Base-by-base conservation (phyloP, 2,797 vertebrate species). In the Cyprinodon diabolis region DNA sequence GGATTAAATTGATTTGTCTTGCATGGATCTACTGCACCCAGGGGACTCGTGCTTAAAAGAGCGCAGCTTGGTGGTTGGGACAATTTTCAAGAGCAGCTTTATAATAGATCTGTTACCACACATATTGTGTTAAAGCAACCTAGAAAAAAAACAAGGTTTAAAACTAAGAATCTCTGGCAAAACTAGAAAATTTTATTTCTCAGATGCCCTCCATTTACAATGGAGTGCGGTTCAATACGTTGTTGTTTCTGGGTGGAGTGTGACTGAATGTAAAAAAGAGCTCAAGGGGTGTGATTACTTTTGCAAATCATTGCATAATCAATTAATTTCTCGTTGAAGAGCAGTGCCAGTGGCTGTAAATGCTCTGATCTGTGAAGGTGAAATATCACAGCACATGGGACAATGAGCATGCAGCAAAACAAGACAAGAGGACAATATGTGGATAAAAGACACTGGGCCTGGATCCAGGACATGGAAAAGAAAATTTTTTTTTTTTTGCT, bases 371-470 rank as follows among this genome's bases (percentile, higher is more conserved):
- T 62, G 66, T 37, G 5, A 67, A 63, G 23, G 30, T 72, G 75
- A 71, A 74, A 10, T 66, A 49, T 45, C 62, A 65, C 49, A 51
- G 5, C 4, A 19, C 14, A 17, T 51, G 49, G 14, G 4, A 65
- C 40, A 40, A 62, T 8, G 23, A 47, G 43, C 19, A 54, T 35
- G 68, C 54, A 52, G 52, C 11, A 57, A 66, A 37, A 71, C 25
- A 15, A 10, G 55, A 71, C 76, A 81, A 47, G n/a, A 47, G 25
- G 35, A 55, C 17, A 77, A 76, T 55, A 66, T 56, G 60, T 37
- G 4, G 66, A 74, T 62, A 19, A 79, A 74, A 35, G n/a, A 80
- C 37, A 79, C 1, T 1, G 0, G 82, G 0, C 56, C 54, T 74
- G n/a, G 45, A 78, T 25, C 68, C 57, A 55, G 48, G 67, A 66